phyloP scores from a whole-genome alignment of 2,113 vertebrate genomes.

The Tragelaphus scriptus region DNA sequence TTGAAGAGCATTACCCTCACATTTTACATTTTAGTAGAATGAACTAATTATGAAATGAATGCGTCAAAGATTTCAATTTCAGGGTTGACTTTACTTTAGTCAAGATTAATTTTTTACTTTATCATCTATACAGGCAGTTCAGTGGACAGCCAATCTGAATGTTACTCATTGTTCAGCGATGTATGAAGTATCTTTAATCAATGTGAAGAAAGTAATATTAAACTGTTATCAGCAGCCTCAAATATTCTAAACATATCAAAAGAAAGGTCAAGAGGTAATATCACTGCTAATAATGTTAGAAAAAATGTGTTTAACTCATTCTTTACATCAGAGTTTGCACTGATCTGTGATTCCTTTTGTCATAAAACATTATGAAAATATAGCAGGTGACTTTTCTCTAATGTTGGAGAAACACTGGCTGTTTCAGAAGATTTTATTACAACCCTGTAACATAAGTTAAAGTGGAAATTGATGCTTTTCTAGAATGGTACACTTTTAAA shows the following conservation, averaged over 20 bases:
- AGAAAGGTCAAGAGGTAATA: conserved; percentile 81
- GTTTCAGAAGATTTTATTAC: neutral
- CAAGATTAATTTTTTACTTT: conserved; percentile 86
- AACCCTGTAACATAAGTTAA: neutral
- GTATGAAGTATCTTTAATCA: conserved; percentile 86
- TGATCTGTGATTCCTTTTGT: conserved; percentile 40
- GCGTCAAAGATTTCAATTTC: conserved; percentile 92
- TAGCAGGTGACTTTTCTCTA: conserved; percentile 2
- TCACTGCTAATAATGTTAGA: conserved; percentile 75
- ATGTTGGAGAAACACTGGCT: neutral
- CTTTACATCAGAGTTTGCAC: conserved; percentile 67
- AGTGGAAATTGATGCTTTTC: neutral
- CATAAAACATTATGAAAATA: conserved; percentile 48
- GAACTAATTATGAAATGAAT: conserved; percentile 88
- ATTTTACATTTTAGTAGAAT: conserved; percentile 80
- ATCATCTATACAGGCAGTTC: conserved; percentile 83
- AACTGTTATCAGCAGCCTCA: conserved; percentile 80
- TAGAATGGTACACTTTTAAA: neutral
- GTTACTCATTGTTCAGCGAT: conserved; percentile 83
- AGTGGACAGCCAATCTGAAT: conserved; percentile 80
- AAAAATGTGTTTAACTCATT: conserved; percentile 79
- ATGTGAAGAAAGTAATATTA: conserved; percentile 82
- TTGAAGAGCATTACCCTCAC: conserved; percentile 77
- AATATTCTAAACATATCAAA: conserved; percentile 78
- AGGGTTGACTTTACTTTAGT: conserved; percentile 88